Evolutionary conservation across 2,797 vertebrate species (phyloP), one percentile per base, ranked within the genome.

Genomic region (Australoheros facetus): DNA sequence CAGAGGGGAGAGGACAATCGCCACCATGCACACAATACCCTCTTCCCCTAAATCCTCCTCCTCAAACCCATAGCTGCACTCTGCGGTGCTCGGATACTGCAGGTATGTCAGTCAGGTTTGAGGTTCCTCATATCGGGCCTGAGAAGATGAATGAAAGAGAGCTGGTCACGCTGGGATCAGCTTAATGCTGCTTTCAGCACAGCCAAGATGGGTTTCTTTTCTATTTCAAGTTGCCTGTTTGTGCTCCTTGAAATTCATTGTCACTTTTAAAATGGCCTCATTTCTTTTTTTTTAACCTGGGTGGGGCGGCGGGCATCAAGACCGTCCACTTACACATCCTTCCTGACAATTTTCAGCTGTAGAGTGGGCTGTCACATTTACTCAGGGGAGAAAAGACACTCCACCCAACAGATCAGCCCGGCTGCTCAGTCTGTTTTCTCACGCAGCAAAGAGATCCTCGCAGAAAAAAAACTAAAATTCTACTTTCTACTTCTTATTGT

Each of bases 101-200:
- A 84, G 77, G 87, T 75, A 82, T 78, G 83, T 56, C 19, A 4
- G 66, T 9, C 26, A 10, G 53, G 62, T 10, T n/a, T 34, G n/a
- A 55, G 51, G 53, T 12, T 55, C 21, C 53, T 55, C n/a, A 55
- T 23, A 23, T 54, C 53, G 4, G 53, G 53, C 19, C 10, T 55
- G 9, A 23, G n/a, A 55, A 10, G 53, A 55, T 23, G 53, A 55
- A 55, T 23, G n/a, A 55, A 23, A 13, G 53, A 21, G 53, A 55
- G n/a, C 5, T 23, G 53, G 53, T 55, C 53, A 55, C n/a, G 53
- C 53, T 55, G 53, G 21, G 53, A 21, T 55, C 53, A 55, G 53
- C n/a, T 10, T 23, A 55, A 55, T 4, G 53, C 53, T 5, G 21
- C n/a, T 55, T 55, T 55, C 53, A 55, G 53, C 21, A 55, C 53